Conservation (phyloP, 2,113 vertebrate genomes). For the Poicephalus meyeri region DNA sequence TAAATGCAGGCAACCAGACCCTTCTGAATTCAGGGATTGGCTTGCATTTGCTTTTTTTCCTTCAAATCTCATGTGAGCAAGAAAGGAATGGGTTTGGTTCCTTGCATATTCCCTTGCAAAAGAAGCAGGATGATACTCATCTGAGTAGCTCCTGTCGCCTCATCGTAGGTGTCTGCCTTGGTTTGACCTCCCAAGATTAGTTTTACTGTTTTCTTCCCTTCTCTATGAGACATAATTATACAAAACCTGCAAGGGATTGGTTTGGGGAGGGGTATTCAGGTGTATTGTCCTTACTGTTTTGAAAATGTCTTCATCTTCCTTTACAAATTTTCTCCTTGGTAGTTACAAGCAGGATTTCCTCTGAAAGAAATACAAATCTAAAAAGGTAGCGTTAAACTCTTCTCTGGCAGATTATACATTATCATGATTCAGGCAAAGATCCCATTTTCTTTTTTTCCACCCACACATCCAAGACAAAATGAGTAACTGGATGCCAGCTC, state of each 20-base stretch:
- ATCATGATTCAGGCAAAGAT: constrained; percentile 18
- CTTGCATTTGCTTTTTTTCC: not conserved
- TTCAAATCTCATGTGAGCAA: not conserved
- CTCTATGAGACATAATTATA: not conserved
- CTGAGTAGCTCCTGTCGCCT: not conserved
- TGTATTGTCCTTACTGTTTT: not conserved
- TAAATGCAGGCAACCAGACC: not conserved
- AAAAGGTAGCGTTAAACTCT: not conserved
- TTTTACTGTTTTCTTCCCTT: not conserved
- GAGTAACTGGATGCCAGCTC: constrained; percentile 7
- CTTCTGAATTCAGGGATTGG: not conserved
- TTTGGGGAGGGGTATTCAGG: not conserved
- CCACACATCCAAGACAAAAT: constrained; percentile 16
- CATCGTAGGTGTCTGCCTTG: not conserved
- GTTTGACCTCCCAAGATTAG: not conserved
- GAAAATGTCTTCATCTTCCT: not conserved
- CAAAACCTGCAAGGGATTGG: not conserved
- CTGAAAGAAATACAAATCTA: not conserved
- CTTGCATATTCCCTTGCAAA: not conserved
- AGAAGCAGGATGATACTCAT: not conserved
- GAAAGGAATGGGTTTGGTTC: not conserved
- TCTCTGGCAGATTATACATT: not conserved
- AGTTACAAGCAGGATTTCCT: not conserved
- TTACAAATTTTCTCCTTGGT: not conserved
- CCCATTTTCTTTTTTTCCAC: constrained; percentile 27